Evolutionary conservation across 2,797 vertebrate genomes (phyloP), one percentile per base, ranked within the genome.

Genomic region (Heteromormyrus szaboi): DNA sequence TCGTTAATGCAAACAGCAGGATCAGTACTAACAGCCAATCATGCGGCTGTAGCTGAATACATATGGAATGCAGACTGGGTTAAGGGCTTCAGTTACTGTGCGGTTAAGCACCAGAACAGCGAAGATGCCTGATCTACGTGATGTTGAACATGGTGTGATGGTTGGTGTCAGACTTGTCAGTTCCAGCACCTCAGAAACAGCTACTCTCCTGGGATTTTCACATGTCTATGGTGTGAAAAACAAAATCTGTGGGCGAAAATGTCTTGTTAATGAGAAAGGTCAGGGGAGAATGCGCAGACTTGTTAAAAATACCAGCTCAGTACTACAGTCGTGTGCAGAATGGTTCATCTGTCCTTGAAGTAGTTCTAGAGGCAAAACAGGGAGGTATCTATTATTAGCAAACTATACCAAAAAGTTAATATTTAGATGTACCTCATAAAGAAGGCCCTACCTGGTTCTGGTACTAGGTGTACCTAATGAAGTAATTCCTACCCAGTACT

Each of bases 241-340:
- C 62, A 41, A 76, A 76, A 76, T 76, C 68, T 41, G 68, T 76
- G 29, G 14, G 33, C 11, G 68, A 76, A 41, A 76, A 76, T 76
- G 68, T 76, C 33, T 76, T 76, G 33, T 76, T 41, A 76, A 76
- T 76, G 68, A 76, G 68, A 76, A 76, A 76, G 68, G 68, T 76
- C 33, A 76, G 33, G 14, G 68, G 14, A 41, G 68, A 37, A 17
- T 76, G 68, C 2, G 1, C 29, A 37, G 29, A 72, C 65, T 72
- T 17, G 29, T 37, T 72, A 72, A 72, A 72, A 72, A 72, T 72
- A 72, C 29, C 68, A 76, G 68, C 68, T 76, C 14, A 19, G 29
- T 76, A 76, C 68, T 37, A 72, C 29, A 14, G 29, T 37, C 1
- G 1, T 37, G 65, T 72, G 65, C 65, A 72, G 65, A 72, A 72